Evolutionary conservation across 2,888 invertebrate genomes (phyloP).

Genomic region (Hedychridium roseum): DNA sequence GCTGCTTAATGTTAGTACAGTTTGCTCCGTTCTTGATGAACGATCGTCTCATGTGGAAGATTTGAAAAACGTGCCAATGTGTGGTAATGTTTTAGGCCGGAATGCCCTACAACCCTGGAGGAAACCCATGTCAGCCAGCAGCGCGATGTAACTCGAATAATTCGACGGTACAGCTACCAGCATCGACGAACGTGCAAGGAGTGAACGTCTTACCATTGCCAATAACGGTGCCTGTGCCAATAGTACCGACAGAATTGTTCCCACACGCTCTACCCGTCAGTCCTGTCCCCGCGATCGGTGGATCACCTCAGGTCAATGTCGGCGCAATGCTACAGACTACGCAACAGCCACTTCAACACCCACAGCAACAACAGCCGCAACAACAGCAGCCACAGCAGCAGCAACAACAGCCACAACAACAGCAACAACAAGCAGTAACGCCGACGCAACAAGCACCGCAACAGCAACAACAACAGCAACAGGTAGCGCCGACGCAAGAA

Average conservation of each 20-base stretch:
- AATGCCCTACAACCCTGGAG: conserved; percentile 42
- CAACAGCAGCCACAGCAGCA: conserved; percentile 31
- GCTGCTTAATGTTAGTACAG: conserved; percentile 56
- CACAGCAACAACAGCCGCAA: conserved; percentile 31
- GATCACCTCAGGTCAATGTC: conserved; percentile 39
- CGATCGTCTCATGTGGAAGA: too few species aligned
- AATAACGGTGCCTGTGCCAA: conserved; percentile 51
- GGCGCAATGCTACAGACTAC: conserved; percentile 49
- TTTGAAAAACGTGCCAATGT: too few species aligned
- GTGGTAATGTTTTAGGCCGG: conserved; percentile 38
- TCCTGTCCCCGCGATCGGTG: conserved; percentile 37
- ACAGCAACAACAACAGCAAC: conserved; percentile 35
- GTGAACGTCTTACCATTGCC: conserved; percentile 52
- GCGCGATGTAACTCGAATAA: conserved; percentile 29
- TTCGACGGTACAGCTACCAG: conserved; percentile 26
- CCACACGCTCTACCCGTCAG: conserved; percentile 46
- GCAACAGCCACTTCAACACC: conserved; percentile 41
- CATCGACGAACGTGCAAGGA: conserved; percentile 39
- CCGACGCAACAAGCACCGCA: conserved; percentile 28
- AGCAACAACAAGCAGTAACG: conserved; percentile 30
- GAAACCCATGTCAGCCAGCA: conserved; percentile 42
- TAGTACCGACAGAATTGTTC: conserved; percentile 53
- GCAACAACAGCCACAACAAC: conserved; percentile 37
- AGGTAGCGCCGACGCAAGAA: conserved; percentile 26
- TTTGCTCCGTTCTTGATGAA: conserved; percentile 1